phyloP scores from a whole-genome alignment of 1,140 invertebrate genomes.

The Drosophila triauraria region DNA sequence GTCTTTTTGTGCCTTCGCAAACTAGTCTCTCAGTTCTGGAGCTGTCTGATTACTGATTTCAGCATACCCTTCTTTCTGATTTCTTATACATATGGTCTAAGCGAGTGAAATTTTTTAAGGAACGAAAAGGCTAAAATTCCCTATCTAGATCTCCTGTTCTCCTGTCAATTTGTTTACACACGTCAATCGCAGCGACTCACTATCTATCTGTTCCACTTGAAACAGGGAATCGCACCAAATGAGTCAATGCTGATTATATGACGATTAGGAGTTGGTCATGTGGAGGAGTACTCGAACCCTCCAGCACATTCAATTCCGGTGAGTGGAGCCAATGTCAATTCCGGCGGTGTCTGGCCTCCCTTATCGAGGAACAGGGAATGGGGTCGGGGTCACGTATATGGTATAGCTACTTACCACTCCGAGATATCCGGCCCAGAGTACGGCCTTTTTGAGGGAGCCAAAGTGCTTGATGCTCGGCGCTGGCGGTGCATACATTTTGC shows the following conservation, averaged over 20 bases:
- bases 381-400: slow-evolving; percentile 35
- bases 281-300: slow-evolving; percentile 5
- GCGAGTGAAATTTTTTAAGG: too few relatives aligned
- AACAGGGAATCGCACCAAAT: slow-evolving; percentile 14
- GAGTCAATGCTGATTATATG: slow-evolving; percentile 28
- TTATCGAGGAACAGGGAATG: slow-evolving; percentile 34
- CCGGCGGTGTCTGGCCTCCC: not conserved
- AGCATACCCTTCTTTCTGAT: too few relatives aligned
- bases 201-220: slow-evolving; percentile 19
- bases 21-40: not conserved
- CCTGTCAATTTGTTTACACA: slow-evolving; percentile 29
- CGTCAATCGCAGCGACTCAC: slow-evolving; percentile 4
- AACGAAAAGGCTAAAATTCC: too few relatives aligned
- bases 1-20: not conserved
- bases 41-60: not conserved
- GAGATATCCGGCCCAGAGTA: slow-evolving; percentile 66
- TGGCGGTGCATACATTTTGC: slow-evolving; percentile 57
- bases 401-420: slow-evolving; percentile 67
- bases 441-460: slow-evolving; percentile 43
- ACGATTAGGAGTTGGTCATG: slow-evolving; percentile 6
- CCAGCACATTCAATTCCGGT: slow-evolving; percentile 9
- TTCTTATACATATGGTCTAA: too few relatives aligned
- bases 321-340: slow-evolving; percentile 22
- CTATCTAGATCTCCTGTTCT: slow-evolving; percentile 3
- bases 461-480: slow-evolving; percentile 62